These are phyloP conservation scores for Lepilemur septentrionalis DNA, from an alignment of 2,797 vertebrate genomes.

Conservation along the genomic window DNA sequence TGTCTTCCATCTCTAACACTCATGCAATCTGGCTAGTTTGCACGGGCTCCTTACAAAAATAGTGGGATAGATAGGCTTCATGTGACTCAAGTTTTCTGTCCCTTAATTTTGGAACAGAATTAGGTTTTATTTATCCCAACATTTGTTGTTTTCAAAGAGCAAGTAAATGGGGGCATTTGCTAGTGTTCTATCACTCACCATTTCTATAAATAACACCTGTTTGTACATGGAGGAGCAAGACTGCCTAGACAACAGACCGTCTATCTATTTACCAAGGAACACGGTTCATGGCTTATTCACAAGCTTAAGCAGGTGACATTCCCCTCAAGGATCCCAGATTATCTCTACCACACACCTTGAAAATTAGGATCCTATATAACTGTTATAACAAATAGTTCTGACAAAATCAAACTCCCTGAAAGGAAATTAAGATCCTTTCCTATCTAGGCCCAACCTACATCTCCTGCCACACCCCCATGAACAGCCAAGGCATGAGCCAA, in stretches of 20 bases:
- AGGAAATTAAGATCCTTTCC: background rate
- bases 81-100: constrained; percentile 45
- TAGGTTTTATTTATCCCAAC: constrained; percentile 69
- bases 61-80: background rate
- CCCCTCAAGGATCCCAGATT: background rate
- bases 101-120: constrained; percentile 67
- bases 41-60: background rate
- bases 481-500: background rate
- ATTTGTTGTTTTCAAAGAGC: constrained; percentile 71
- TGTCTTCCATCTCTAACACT: background rate
- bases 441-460: background rate
- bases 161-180: constrained; percentile 66
- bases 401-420: constrained; percentile 40
- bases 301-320: background rate
- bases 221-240: background rate
- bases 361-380: background rate
- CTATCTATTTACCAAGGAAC: background rate
- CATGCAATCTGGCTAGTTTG: background rate
- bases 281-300: background rate
- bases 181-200: constrained; percentile 53
- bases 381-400: background rate
- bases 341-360: background rate
- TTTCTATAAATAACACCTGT: constrained; percentile 65
- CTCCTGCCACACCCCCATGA: rapidly evolving
- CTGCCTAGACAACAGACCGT: background rate